These are phyloP conservation scores for Ardeotis arabs DNA, from an alignment of 2,113 vertebrate genomes.

Conservation along the genomic window DNA sequence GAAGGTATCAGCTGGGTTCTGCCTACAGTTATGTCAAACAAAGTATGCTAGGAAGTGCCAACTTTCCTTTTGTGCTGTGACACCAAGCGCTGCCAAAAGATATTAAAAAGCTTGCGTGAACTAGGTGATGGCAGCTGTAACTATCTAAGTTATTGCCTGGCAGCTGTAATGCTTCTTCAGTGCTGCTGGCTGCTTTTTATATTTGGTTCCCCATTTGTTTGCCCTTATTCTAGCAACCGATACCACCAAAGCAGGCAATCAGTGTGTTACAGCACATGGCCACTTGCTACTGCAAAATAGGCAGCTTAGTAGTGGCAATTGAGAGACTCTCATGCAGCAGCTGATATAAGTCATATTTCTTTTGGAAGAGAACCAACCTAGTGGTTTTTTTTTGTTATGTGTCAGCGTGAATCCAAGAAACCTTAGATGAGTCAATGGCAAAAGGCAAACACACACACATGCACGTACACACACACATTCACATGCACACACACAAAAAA, in stretches of 20 bases:
- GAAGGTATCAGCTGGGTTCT: conserved; percentile 86
- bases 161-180: conserved; percentile 80
- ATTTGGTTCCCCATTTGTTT: conserved; percentile 76
- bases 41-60: conserved; percentile 83
- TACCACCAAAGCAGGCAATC: conserved; percentile 73
- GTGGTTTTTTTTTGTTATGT: conserved; percentile 8
- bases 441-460: conserved; percentile 33
- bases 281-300: conserved; percentile 66
- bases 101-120: conserved; percentile 86
- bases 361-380: conserved; percentile 73
- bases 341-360: conserved; percentile 78
- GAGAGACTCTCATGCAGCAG: conserved; percentile 68
- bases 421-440: conserved; percentile 59
- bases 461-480: not conserved
- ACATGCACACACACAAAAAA: conserved; percentile 33
- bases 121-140: conserved; percentile 87
- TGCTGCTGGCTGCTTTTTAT: conserved; percentile 79
- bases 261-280: conserved; percentile 66
- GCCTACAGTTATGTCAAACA: conserved; percentile 87
- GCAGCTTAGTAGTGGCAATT: conserved; percentile 62
- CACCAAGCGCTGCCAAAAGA: conserved; percentile 82
- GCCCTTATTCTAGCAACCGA: conserved; percentile 79
- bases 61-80: conserved; percentile 86
- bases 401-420: conserved; percentile 77
- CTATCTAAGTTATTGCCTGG: conserved; percentile 86